Evolutionary conservation across 2,113 vertebrate species (phyloP).

Genomic region (Osmerus mordax): DNA sequence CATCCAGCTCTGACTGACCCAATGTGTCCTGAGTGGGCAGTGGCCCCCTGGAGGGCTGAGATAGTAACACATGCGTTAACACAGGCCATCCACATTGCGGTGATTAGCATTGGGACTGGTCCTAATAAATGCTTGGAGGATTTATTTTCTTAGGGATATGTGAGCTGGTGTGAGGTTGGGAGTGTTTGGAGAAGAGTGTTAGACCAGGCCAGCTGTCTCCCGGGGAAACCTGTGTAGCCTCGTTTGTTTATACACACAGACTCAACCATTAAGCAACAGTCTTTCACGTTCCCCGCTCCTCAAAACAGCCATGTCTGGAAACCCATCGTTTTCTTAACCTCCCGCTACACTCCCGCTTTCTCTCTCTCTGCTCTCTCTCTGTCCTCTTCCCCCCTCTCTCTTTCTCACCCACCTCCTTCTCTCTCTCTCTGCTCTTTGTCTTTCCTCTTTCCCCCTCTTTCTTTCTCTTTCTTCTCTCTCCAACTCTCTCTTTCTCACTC

Average conservation of each 20-base stretch:
- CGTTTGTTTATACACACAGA: conserved; percentile 51
- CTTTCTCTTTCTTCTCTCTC: no score
- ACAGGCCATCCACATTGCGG: conserved; percentile 28
- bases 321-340: conserved; percentile 39
- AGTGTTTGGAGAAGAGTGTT: conserved; percentile 41
- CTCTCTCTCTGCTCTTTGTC: neutral
- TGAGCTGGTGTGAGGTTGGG: conserved; percentile 62
- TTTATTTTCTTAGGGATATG: conserved; percentile 68
- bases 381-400: neutral
- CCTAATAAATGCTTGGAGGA: conserved; percentile 64
- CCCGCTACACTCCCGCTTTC: neutral
- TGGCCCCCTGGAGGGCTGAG: conserved; percentile 26
- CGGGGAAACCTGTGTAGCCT: conserved; percentile 7
- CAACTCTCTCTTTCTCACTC: no score
- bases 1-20: conserved; percentile 17
- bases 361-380: neutral
- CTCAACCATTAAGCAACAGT: conserved; percentile 34
- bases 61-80: conserved; percentile 45
- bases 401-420: neutral
- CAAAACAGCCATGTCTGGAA: conserved; percentile 17
- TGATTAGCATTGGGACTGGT: conserved; percentile 48
- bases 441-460: no score
- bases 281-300: conserved; percentile 25
- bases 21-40: conserved; percentile 31
- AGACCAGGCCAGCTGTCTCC: conserved; percentile 36